Evolutionary conservation across 1,140 invertebrate species (phyloP).

Genomic region (Hypsibius dujardini): DNA sequence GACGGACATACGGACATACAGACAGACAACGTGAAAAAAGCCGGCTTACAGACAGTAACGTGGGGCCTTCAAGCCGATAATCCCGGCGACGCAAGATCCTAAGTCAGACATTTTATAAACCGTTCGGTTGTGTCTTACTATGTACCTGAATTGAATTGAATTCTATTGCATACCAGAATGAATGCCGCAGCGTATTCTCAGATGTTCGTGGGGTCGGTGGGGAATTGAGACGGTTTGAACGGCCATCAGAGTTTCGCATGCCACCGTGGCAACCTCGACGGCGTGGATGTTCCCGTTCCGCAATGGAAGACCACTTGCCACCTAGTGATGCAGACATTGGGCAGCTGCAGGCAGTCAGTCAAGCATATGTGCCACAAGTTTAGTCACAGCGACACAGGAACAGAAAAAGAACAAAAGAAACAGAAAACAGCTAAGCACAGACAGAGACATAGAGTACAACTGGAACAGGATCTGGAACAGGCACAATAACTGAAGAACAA

Average conservation of each 20-base stretch:
- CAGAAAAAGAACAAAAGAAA: too few relatives aligned
- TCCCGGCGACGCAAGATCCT: conserved; percentile 72
- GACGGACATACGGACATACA: too few relatives aligned
- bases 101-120: conserved; percentile 14
- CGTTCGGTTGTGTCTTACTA: conserved; percentile 13
- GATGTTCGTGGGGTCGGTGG: conserved; percentile 63
- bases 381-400: too few relatives aligned
- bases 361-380: conserved; percentile 9
- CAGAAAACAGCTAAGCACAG: too few relatives aligned
- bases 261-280: conserved; percentile 53
- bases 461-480: too few relatives aligned
- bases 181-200: conserved; percentile 81
- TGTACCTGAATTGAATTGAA: too few relatives aligned
- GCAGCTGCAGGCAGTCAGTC: too few relatives aligned
- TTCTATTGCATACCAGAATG: conserved; percentile 85
- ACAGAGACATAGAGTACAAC: too few relatives aligned
- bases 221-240: conserved; percentile 74
- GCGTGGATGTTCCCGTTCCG: conserved; percentile 41
- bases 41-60: conserved; percentile 73
- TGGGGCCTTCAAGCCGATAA: conserved; percentile 74
- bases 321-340: too few relatives aligned
- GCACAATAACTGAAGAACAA: too few relatives aligned
- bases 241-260: conserved; percentile 61
- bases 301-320: conserved; percentile 43
- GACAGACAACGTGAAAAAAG: too few relatives aligned